A percentile compares a stretch with the other conserved stretches of the same genome.
These are phyloP conservation scores for Dreissena polymorpha DNA, from an alignment of 1,140 invertebrate genomes.

Conservation along the genomic window DNA sequence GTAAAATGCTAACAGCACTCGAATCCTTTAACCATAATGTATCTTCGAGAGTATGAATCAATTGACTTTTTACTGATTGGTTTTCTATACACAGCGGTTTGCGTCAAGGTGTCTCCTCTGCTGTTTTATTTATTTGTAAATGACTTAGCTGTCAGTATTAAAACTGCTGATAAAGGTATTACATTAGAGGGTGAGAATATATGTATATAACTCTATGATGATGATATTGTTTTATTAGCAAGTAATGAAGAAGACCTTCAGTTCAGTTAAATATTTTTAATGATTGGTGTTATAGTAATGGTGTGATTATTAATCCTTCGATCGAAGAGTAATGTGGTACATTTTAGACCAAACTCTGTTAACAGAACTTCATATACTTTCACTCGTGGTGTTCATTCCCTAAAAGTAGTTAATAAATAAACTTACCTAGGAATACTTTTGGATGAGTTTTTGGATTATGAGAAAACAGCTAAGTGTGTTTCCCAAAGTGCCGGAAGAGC, in stretches of 20 bases:
- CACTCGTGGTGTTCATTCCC: too few relatives aligned
- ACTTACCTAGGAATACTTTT: too few relatives aligned
- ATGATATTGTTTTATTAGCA: conserved; percentile 10
- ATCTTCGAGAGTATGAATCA: conserved; percentile 10
- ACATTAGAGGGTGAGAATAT: conserved; percentile 6
- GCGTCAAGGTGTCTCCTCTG: not conserved
- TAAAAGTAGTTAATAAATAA: too few relatives aligned
- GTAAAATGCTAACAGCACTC: conserved; percentile 44
- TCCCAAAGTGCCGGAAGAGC: too few relatives aligned
- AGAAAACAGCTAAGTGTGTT: too few relatives aligned
- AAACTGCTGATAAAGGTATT: conserved; percentile 7
- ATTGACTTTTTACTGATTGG: not conserved
- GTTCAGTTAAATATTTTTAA: conserved; percentile 6
- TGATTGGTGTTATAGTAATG: not conserved
- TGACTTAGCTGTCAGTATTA: conserved; percentile 3
- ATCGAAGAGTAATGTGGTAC: too few relatives aligned
- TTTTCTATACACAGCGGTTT: too few relatives aligned
- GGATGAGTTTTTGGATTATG: too few relatives aligned
- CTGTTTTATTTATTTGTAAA: conserved; percentile 18
- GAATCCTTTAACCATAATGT: conserved; percentile 15
- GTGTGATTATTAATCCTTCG: conserved; percentile 11
- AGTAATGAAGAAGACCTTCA: conserved; percentile 19
- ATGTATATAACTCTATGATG: not conserved
- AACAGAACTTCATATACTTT: too few relatives aligned
- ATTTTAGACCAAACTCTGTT: too few relatives aligned